phyloP scores from a whole-genome alignment of 2,797 vertebrate species.

The Manis javanica region DNA sequence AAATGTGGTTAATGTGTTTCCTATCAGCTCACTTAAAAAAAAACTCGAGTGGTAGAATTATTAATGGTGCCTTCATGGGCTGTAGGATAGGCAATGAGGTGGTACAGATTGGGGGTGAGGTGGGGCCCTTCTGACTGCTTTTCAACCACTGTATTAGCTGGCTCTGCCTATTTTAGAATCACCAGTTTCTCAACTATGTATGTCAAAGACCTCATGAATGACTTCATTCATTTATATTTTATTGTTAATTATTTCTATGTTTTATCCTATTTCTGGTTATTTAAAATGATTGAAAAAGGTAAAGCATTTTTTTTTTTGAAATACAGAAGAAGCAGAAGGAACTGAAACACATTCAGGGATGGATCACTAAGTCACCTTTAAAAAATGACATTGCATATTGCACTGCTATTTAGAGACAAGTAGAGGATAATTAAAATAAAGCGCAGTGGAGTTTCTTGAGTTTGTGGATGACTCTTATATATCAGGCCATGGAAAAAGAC shows the following conservation, averaged over 20 bases:
- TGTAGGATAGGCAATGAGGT: neutral
- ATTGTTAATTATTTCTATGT: neutral
- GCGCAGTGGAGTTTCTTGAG: neutral
- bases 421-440: neutral
- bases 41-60: neutral
- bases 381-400: neutral
- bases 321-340: neutral
- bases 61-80: neutral
- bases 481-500: neutral
- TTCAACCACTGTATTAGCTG: neutral
- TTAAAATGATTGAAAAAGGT: neutral
- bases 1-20: neutral
- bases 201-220: neutral
- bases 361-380: neutral
- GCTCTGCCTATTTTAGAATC: neutral
- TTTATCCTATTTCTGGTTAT: neutral
- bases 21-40: neutral
- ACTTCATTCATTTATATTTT: constrained; percentile 13
- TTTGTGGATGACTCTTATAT: neutral
- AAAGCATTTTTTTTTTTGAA: constrained; percentile 35
- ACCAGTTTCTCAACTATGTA: neutral
- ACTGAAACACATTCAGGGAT: neutral
- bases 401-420: neutral
- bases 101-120: neutral
- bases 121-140: neutral